phyloP scores from a whole-genome alignment of 2,113 vertebrate species.

The Corvus cornix region DNA sequence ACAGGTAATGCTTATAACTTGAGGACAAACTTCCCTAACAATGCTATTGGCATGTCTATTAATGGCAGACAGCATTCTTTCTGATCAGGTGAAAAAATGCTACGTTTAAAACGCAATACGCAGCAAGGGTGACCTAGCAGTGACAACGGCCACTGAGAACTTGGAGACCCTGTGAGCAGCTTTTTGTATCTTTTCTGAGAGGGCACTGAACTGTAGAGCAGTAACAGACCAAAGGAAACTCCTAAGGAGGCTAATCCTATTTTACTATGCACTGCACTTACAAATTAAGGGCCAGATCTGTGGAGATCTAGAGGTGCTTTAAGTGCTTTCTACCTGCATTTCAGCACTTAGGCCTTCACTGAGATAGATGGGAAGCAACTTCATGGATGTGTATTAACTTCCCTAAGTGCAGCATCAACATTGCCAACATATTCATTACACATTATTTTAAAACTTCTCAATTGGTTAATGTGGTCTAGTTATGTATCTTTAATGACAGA shows the following conservation, averaged over 20 bases:
- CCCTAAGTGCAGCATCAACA: neutral
- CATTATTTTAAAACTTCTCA: neutral
- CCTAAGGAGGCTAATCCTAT: neutral
- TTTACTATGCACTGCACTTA: neutral
- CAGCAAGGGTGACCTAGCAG: neutral
- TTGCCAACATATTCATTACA: neutral
- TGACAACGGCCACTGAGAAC: neutral
- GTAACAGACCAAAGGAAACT: neutral
- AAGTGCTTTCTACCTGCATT: neutral
- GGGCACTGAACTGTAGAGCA: neutral
- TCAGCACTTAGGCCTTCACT: neutral
- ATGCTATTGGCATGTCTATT: slow-evolving; percentile 19
- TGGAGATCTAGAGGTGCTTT: neutral
- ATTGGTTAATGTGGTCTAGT: neutral
- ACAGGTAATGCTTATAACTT: slow-evolving; percentile 20
- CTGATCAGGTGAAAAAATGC: slow-evolving; percentile 10
- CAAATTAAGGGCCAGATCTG: neutral
- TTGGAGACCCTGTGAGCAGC: neutral
- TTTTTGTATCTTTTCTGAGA: neutral
- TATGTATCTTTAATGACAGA: neutral
- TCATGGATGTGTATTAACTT: neutral
- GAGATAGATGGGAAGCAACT: neutral
- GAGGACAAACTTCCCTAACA: slow-evolving; percentile 24
- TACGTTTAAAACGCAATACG: neutral
- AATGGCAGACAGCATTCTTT: slow-evolving; percentile 2